Base-by-base conservation (phyloP, 2,888 invertebrate genomes). In the Leucophenga montana region DNA sequence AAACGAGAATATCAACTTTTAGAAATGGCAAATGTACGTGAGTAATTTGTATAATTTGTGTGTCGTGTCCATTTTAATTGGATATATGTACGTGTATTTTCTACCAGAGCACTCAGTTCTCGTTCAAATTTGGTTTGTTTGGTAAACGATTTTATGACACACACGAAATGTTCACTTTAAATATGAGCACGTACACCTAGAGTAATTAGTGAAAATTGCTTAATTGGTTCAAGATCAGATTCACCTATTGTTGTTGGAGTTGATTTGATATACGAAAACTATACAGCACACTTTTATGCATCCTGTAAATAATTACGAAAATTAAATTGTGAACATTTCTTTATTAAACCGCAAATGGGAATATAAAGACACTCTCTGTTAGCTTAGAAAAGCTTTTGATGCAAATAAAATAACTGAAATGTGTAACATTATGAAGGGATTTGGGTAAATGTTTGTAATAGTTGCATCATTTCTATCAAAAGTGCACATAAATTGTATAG, bases 11-110 rank as follows among this genome's bases (percentile, higher is more conserved):
- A 84, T 74, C 85, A 84, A 79, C 77, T 85, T 73, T 77, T 83
- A 79, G 84, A 85, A 85, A 78, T 85, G 83, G 77, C 77, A 73
- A 81, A 83, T 75, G 85, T 86, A 82, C 81, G 81, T 85, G 80
- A 81, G 85, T 83, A 80, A 77, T 74, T 77, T 73, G 56, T 59
- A 69, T 72, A 50, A n/a, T 48, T 48, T 33, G 18, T 56, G 56
- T 46, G 27, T 44, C 50, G 39, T 39, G 39, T 39, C 39, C 39
- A 39, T 11, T 39, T 39, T 39, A 8, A 39, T 11, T 39, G 39
- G 39, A 39, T 22, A 20, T 53, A 3, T 66, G 33, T 16, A 39
- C 50, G 46, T 56, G 27, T 73, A 61, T 72, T 71, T 73, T 73
- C 22, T 44, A 50, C 59, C 69, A 39, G 9, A 39, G 11, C 39